Evolutionary conservation across 2,797 vertebrate genomes (phyloP), one percentile per base, ranked within the genome.

Genomic region (Notolabrus celidotus): DNA sequence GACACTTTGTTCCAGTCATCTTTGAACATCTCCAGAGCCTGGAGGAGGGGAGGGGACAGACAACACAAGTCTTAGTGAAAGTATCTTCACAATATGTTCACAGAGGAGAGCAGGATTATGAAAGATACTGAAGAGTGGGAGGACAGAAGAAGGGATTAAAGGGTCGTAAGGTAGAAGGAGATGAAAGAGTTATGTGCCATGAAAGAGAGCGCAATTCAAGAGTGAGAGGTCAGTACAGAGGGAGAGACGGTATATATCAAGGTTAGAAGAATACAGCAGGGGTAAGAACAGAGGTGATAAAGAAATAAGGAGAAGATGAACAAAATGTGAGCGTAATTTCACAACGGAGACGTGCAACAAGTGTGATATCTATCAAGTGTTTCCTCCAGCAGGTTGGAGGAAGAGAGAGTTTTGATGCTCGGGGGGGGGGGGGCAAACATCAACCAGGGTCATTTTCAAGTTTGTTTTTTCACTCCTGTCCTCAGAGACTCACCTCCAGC

Each of bases 1-100:
- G 97, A 99, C 51, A 99, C 98, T 80, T 99, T 99, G 92, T 99
- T 99, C 98, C 98, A 99, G 90, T 99, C 97, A 2, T 99, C 97
- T 85, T 99, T 99, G 89, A 94, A 99, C 97, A 99, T 99, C 91
- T 99, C 98, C 81, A 99, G 90, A 0, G 97, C 98, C 98, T 99
- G 75, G 0, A 45, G 29, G 46, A 70, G 23, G 16, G 0, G 33
- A 53, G 12, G 14, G 36, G 27, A 17, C 23, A 10, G 7, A 58
- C 27, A 4, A 53, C 9, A 38, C 2, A 27, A 17, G 38, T n/a
- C 9, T 54, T 8, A 31, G 27, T 52, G 5, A 7, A 7, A 27
- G 7, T 38, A 36, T 33, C 0, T 15, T 4, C 8, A 9, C 9
- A 22, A 11, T 12, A 19, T 11, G 36, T 31, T 25, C 2, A 39